Evolutionary conservation across 2,888 invertebrate species (phyloP).

Genomic region (Abscondita cerata): DNA sequence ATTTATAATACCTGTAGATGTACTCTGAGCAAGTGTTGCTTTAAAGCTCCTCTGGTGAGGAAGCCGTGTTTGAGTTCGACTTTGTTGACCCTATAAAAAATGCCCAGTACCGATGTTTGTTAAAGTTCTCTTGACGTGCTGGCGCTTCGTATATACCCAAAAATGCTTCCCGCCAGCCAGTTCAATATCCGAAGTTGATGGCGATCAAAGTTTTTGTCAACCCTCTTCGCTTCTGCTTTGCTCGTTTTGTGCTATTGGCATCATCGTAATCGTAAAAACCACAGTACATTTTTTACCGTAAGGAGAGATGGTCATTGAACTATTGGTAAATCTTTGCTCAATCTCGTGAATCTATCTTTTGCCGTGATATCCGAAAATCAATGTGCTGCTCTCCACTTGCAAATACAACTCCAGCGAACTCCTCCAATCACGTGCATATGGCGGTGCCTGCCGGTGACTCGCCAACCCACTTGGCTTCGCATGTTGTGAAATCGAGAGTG

Average conservation of each 20-base stretch:
- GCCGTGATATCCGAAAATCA: conserved; percentile 31
- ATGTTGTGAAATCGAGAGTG: too few species aligned
- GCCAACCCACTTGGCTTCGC: conserved; percentile 32
- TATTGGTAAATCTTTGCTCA: conserved; percentile 33
- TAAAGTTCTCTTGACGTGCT: too few species aligned
- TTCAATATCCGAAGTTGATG: conserved; percentile 28
- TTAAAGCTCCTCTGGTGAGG: too few species aligned
- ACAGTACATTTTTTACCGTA: too few species aligned
- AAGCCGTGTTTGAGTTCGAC: too few species aligned
- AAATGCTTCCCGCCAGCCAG: too few species aligned
- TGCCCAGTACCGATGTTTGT: too few species aligned
- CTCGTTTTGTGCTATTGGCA: conserved; percentile 15
- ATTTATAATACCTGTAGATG: too few species aligned
- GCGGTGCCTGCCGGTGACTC: conserved; percentile 19
- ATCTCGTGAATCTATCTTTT: conserved; percentile 29
- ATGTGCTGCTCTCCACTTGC: conserved; percentile 36
- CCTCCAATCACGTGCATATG: conserved; percentile 31
- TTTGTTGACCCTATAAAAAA: too few species aligned
- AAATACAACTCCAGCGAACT: conserved; percentile 17
- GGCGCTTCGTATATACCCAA: too few species aligned
- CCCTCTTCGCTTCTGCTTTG: conserved; percentile 33
- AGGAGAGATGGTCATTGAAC: conserved; percentile 38
- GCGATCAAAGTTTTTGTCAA: conserved; percentile 27
- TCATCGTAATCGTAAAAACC: too few species aligned
- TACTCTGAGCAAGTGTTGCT: too few species aligned